Base-by-base conservation (phyloP, 2,113 vertebrate species). In the Hydrochoerus hydrochaeris region DNA sequence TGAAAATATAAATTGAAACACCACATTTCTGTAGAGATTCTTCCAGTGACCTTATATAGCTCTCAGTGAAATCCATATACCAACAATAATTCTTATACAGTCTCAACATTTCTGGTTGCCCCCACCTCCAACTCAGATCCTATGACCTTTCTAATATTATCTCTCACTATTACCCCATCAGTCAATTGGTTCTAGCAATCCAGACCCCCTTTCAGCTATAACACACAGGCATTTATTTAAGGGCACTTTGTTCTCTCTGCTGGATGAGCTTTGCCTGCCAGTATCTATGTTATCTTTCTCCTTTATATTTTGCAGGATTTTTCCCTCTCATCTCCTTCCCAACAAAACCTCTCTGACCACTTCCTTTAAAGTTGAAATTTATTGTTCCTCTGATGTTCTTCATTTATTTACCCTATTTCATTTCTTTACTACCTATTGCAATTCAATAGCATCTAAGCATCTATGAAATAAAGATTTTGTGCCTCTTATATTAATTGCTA, bases 291-390 rank as follows among this genome's bases (percentile, higher is more conserved):
- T 49, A 28, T 1, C 35, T 89, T 85, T 2, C 4, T n/a, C 35
- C 17, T 17, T 93, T 30, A 13, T 17, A 41, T n/a, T 78, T 67
- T 90, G 85, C 5, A 32, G 7, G 26, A 60, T 60, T 94, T 58
- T 57, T 38, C 4, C 75, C 32, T 75, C 44, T n/a, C 62, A 5
- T 91, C 10, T 49, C 24, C 24, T 32, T 96, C 35, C 26, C n/a
- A 2, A 17, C 35, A 52, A 88, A 30, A 28, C 2, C 13, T 81
- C 84, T 20, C 1, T 65, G 30, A 38, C 41, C 6, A 44, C 16
- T 89, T 82, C 63, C 58, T 71, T 78, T 91, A 46, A 95, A 84
- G 87, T 84, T 73, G 11, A 9, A 91, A 46, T 62, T 87, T 13
- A 26, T 2, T 81, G 26, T 7, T 28, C 22, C 22, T 95, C 19